Evolutionary conservation across 2,888 invertebrate genomes (phyloP), one percentile per base, ranked within the genome.

Genomic region (Ormyrus labotus): DNA sequence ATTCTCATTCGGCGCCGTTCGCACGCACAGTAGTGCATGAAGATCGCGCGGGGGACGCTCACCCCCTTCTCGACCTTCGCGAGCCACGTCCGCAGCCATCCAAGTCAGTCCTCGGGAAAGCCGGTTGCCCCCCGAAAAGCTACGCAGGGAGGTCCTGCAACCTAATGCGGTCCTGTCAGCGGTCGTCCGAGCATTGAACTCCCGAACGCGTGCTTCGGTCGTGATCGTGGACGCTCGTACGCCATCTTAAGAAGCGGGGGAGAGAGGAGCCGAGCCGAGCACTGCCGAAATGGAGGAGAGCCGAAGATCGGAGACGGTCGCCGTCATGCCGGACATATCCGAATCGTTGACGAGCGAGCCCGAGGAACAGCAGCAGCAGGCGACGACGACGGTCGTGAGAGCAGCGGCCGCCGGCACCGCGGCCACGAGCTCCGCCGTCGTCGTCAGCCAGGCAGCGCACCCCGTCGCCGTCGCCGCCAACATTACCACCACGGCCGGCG

Each of bases 281-380:
- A 86, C 86, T 87, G 89, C 90, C 90, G 90, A 90, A 88, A 91
- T 91, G 91, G 91, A 91, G 87, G 89, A 90, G 87, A 88, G 88
- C 86, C 91, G 90, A 89, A 89, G 90, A 89, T 91, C 91, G 91
- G 91, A 91, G 90, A 89, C 89, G 88, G 91, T 91, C 91, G 90
- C 89, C 85, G 91, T 91, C 85, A 88, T 92, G 91, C 91, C 92
- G 92, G 90, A 91, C 90, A 91, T 91, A 87, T 87, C 91, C 91
- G 91, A 91, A 89, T 87, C 89, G 79, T 55, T 85, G 91, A 91
- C 92, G 92, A 92, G 89, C 90, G 92, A 92, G 91, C 91, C 91
- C 90, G 91, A 86, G 80, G 86, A 84, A 87, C 82, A 85, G 87
- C 83, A 82, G 84, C 88, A 78, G 85, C 87, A 11, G 3, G n/a